These are phyloP conservation scores for Drosophila limbata DNA, from an alignment of 2,888 invertebrate genomes.

Conservation along the genomic window DNA sequence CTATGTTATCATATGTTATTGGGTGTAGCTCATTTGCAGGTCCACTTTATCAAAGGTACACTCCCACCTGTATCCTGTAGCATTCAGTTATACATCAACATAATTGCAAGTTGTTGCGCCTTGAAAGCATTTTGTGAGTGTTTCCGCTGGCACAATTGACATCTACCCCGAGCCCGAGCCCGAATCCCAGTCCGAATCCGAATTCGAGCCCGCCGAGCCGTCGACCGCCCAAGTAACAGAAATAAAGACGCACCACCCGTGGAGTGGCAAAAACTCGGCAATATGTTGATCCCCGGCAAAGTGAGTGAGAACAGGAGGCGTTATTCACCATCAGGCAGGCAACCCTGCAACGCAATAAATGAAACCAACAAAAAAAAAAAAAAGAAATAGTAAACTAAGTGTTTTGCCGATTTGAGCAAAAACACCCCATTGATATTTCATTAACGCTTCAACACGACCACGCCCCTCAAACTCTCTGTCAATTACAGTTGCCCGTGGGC, in stretches of 20 bases:
- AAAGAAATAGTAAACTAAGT: conserved; percentile 46
- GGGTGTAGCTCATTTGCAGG: conserved; percentile 30
- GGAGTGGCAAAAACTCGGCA: conserved; percentile 64
- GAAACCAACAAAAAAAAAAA: not conserved
- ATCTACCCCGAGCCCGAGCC: conserved; percentile 20
- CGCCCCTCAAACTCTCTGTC: conserved; percentile 54
- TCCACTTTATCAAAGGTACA: conserved; percentile 34
- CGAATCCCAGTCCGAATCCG: not conserved
- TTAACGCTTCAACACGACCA: conserved; percentile 67
- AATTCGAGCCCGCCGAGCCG: not conserved
- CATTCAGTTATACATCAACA: conserved; percentile 57
- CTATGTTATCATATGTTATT: conserved; percentile 6
- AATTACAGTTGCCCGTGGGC: conserved; percentile 68
- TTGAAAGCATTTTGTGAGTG: conserved; percentile 71
- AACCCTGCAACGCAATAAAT: conserved; percentile 22
- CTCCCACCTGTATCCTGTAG: conserved; percentile 6
- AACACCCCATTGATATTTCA: conserved; percentile 75
- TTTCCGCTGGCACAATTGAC: conserved; percentile 53
- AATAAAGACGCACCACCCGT: conserved; percentile 55
- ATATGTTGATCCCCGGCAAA: conserved; percentile 64
- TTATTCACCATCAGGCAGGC: conserved; percentile 35
- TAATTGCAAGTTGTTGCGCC: conserved; percentile 74
- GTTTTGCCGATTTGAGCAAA: conserved; percentile 60
- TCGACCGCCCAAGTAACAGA: conserved; percentile 44
- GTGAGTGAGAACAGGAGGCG: conserved; percentile 52